Conservation (phyloP, 1,140 invertebrate genomes). For the Magallana gigas region DNA sequence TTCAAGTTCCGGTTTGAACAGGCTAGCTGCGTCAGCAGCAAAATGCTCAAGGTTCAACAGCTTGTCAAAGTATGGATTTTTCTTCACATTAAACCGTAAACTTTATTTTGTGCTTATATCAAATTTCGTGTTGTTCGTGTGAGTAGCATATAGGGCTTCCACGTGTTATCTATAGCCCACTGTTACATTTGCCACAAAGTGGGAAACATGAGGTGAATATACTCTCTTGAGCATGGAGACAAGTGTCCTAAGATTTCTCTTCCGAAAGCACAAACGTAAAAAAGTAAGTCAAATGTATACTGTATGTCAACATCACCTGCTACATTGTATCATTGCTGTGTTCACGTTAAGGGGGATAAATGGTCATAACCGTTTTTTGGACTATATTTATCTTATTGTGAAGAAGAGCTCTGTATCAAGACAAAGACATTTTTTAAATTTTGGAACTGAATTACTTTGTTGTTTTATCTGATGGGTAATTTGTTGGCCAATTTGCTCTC, state of each 20-base stretch:
- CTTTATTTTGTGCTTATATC: neutral
- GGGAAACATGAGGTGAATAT: neutral
- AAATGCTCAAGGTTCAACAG: neutral
- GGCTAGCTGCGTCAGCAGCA: neutral
- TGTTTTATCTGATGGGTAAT: too few relatives aligned
- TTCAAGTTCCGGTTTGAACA: neutral
- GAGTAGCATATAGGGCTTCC: neutral
- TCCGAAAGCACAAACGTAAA: constrained; percentile 13
- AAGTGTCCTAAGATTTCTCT: neutral
- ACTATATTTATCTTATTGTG: too few relatives aligned
- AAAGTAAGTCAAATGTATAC: neutral
- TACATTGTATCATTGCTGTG: too few relatives aligned
- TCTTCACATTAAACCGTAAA: neutral
- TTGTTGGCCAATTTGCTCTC: too few relatives aligned
- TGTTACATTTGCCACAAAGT: neutral
- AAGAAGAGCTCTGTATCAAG: too few relatives aligned
- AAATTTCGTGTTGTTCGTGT: neutral
- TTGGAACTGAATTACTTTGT: too few relatives aligned
- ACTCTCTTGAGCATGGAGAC: neutral
- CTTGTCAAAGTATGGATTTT: constrained; percentile 28
- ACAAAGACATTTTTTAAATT: too few relatives aligned
- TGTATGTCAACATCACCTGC: neutral
- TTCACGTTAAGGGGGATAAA: too few relatives aligned
- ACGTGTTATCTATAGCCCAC: neutral
- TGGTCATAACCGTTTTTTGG: too few relatives aligned